phyloP scores from a whole-genome alignment of 2,888 invertebrate genomes.

The Andrena praecox region DNA sequence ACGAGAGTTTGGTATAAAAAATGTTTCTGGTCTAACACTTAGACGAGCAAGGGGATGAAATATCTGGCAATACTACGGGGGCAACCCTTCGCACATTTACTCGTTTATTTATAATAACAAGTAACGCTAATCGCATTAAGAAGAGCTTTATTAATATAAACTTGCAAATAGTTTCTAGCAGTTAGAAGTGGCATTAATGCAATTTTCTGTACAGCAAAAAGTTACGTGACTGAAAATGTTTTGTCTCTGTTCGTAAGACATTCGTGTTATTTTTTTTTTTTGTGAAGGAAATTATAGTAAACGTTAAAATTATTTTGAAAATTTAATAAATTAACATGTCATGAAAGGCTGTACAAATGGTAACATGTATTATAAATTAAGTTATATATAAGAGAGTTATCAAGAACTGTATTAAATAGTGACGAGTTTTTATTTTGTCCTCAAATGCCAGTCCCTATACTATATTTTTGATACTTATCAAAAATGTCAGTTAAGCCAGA shows the following conservation, averaged over 20 bases:
- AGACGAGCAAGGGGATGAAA: neutral
- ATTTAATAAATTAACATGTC: no score
- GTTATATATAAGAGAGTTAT: no score
- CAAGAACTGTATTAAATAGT: no score
- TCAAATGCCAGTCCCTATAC: neutral
- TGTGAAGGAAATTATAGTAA: no score
- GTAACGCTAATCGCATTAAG: neutral
- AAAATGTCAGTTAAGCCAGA: neutral
- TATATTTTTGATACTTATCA: neutral
- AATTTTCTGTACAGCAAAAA: no score
- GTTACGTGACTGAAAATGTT: no score
- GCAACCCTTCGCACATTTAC: neutral
- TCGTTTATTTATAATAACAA: neutral
- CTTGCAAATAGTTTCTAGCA: neutral
- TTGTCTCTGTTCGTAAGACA: no score
- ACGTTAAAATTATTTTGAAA: no score
- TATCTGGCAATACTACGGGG: neutral
- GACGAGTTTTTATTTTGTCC: no score
- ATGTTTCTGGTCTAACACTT: neutral
- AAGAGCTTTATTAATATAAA: neutral
- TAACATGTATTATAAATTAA: no score
- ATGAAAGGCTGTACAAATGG: no score
- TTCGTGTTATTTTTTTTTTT: no score
- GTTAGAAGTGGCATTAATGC: neutral
- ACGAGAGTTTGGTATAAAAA: slow-evolving; percentile 14